Percentiles rank a stretch among this genome's conserved stretches.
Evolutionary conservation across 2,888 invertebrate genomes (phyloP).

Genomic region (Microplitis deprimator): DNA sequence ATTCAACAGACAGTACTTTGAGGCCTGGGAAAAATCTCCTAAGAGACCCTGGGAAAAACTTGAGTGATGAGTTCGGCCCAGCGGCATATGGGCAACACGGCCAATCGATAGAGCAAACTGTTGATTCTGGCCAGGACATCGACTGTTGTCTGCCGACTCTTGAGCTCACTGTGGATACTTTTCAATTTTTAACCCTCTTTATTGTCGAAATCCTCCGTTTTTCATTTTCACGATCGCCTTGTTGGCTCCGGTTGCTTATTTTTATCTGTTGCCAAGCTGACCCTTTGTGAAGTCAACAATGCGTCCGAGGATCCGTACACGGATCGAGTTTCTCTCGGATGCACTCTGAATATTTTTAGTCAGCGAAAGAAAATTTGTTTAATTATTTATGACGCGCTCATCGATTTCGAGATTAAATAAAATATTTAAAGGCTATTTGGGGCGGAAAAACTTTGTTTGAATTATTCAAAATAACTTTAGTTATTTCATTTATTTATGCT

Average conservation of each 20-base stretch:
- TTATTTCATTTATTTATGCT: no score
- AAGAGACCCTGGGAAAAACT: constrained; percentile 31
- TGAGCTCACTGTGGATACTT: constrained; percentile 15
- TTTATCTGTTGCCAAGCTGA: neutral
- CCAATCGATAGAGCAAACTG: constrained; percentile 72
- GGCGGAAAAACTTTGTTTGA: neutral
- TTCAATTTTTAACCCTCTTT: constrained; percentile 9
- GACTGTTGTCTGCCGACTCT: constrained; percentile 46
- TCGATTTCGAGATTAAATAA: neutral
- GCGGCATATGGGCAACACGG: constrained; percentile 52
- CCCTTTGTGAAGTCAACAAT: no score
- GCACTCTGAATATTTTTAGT: no score
- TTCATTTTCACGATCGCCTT: neutral
- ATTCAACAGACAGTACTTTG: neutral
- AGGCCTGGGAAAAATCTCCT: constrained; percentile 20
- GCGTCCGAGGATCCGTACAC: no score
- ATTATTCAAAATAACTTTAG: no score
- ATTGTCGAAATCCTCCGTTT: neutral
- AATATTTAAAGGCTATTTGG: neutral
- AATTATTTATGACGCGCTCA: neutral
- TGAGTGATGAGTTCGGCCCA: constrained; percentile 40
- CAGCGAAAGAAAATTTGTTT: neutral
- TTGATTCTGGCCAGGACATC: constrained; percentile 69
- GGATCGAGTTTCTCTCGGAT: no score
- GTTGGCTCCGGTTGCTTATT: neutral